These are phyloP conservation scores for Baronia brevicornis DNA, from an alignment of 2,888 invertebrate genomes.

Conservation along the genomic window DNA sequence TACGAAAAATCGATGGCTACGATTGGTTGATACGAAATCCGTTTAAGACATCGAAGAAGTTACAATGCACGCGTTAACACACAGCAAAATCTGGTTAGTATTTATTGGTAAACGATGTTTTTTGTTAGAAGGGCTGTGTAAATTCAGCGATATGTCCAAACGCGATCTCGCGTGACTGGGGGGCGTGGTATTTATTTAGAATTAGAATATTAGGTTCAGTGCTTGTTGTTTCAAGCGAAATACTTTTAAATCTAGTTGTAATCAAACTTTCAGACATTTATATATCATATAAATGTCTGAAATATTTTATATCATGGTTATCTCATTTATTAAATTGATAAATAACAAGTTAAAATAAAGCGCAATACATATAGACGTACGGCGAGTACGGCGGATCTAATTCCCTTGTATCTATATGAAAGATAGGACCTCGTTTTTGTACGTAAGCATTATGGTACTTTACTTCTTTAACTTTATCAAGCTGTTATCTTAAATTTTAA, in stretches of 20 bases:
- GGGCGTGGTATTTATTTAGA: constrained; percentile 64
- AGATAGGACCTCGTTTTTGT: no score
- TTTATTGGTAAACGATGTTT: constrained; percentile 31
- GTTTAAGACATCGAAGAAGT: constrained; percentile 30
- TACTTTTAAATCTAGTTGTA: constrained; percentile 6
- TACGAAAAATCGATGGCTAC: constrained; percentile 37
- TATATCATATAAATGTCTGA: constrained; percentile 19
- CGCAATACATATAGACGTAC: no score
- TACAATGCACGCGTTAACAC: background rate
- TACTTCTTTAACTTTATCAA: no score
- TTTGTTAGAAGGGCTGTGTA: constrained; percentile 27
- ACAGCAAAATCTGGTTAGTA: constrained; percentile 2
- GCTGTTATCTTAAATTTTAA: no score
- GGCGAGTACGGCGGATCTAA: no score
- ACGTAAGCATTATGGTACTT: no score
- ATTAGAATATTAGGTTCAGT: constrained; percentile 61
- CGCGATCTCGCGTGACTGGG: constrained; percentile 70
- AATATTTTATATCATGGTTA: no score
- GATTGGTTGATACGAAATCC: constrained; percentile 39
- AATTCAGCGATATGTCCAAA: constrained; percentile 36
- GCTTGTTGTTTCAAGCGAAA: constrained; percentile 20
- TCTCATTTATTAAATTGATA: no score
- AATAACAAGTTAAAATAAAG: no score
- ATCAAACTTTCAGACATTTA: constrained; percentile 29
- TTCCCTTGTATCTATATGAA: no score